Base-by-base conservation (phyloP, 2,888 invertebrate species). In the Poecilobothrus nobilitatus region DNA sequence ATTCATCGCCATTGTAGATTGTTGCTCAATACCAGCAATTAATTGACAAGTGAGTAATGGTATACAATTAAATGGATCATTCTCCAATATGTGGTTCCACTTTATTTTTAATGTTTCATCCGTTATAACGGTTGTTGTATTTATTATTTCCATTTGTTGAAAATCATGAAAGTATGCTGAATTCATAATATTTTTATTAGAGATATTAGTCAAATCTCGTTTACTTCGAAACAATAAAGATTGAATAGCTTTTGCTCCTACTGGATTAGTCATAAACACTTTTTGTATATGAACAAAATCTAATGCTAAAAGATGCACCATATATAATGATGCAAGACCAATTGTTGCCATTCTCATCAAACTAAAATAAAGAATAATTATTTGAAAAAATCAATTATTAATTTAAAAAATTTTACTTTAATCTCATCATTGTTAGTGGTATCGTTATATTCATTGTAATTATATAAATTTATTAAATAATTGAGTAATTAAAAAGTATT, bases 251-350 rank as follows among this genome's bases (percentile, higher is more conserved):
- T 74, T 76, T 8, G 18, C 64, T 18, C 18, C 33, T 33, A 18
- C 22, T 33, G 33, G 27, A 18, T 15, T 21, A 7, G 21, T 21
- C 20, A 78, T 78, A 63, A 80, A 74, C 5, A 81, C 80, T n/a
- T 75, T 72, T 18, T 76, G 77, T 69, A 84, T 83, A 73, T 80
- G 80, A 71, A 79, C 82, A 76, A 80, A 84, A 71, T 84, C 84
- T 74, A 82, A 81, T 1, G 84, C 84, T 61, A 84, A 74, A 63
- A 82, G 73, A 76, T 84, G 84, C 72, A 84, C 74, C 79, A 84
- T 80, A 71, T 83, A 84, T 75, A 84, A 74, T 2, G 84, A 83
- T 12, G 79, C 82, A 8, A 84, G 74, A 1, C 84, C 84, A 76
- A 82, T 80, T 18, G 76, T 80, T 27, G 79, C 80, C 53, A 84